Base-by-base conservation (phyloP, 2,888 invertebrate genomes). In the Anarsia innoxiella region DNA sequence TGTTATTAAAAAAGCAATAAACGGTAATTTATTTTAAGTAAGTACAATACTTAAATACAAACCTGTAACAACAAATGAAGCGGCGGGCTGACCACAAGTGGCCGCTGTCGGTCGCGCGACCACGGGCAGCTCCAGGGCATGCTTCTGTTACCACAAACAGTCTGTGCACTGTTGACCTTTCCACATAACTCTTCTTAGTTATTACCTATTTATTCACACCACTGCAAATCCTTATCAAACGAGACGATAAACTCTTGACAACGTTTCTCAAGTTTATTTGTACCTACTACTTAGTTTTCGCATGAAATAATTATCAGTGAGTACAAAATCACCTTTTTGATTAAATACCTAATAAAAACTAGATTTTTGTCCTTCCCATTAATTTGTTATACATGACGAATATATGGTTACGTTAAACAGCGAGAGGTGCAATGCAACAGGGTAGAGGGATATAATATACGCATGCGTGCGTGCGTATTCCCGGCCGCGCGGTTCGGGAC, bases 71-170 rank as follows among this genome's bases (percentile, higher is more conserved):
- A 48, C 43, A 74, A 54, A 36, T 72, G 69, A 36, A 73, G 57
- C 40, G 77, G 72, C 39, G 66, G 66, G 49, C 70, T 76, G 56
- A 75, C 70, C 53, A 57, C 64, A 25, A 64, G 59, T 46, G 72
- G 66, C 37, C 64, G 64, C 60, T 66, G 75, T 36, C 70, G 74
- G 44, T 71, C 72, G 33, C 71, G 72, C 42, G 83, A 80, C 83
- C 84, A 84, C 53, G 80, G 80, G 46, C 83, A 84, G 44, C 55
- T 75, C 82, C 80, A 82, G 52, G 82, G 77, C 83, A 82, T 82
- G 40, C 45, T 56, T 47, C 52, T 48, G 51, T 46, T 53, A 47
- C 50, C 49, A 46, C 42, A 42, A 51, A 54, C 44, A 48, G 56
- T 59, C 51, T 56, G 49, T 56, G 55, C 56, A 65, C 59, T 59